These are phyloP conservation scores for Stenolophus ochropezus DNA, from an alignment of 2,888 invertebrate genomes.

Conservation along the genomic window DNA sequence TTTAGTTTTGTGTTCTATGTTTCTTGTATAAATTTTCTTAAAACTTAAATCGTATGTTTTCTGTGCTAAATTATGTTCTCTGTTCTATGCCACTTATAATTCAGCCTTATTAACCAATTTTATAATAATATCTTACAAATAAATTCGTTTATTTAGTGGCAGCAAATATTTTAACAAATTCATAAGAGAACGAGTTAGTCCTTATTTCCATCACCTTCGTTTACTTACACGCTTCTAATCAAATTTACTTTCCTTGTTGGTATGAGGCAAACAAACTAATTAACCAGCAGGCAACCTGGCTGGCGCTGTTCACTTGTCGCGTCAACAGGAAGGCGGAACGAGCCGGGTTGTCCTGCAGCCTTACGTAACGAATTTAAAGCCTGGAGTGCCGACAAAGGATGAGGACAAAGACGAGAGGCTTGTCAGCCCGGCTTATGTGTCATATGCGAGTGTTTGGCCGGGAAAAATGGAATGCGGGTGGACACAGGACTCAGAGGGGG, in stretches of 20 bases:
- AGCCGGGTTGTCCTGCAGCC: background rate
- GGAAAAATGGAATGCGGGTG: background rate
- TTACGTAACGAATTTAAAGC: background rate
- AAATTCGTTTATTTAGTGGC: no score
- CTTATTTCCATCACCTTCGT: background rate
- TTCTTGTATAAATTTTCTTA: no score
- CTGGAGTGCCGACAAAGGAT: background rate
- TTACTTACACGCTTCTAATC: background rate
- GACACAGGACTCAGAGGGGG: background rate
- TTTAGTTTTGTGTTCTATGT: no score
- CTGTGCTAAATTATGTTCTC: no score
- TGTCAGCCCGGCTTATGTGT: background rate
- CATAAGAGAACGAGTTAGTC: no score
- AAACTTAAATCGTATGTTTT: no score
- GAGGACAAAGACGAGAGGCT: background rate
- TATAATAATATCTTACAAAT: no score
- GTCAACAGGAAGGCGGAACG: background rate
- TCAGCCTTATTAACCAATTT: no score
- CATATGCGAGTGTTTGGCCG: background rate
- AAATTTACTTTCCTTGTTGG: background rate
- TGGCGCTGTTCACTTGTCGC: background rate
- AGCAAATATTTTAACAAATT: no score
- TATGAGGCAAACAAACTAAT: slow-evolving; percentile 4
- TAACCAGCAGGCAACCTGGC: background rate
- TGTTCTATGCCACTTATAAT: no score